A percentile compares a stretch with the other conserved stretches of the same genome.
Evolutionary conservation across 2,113 vertebrate genomes (phyloP).

Genomic region (Neotoma lepida): DNA sequence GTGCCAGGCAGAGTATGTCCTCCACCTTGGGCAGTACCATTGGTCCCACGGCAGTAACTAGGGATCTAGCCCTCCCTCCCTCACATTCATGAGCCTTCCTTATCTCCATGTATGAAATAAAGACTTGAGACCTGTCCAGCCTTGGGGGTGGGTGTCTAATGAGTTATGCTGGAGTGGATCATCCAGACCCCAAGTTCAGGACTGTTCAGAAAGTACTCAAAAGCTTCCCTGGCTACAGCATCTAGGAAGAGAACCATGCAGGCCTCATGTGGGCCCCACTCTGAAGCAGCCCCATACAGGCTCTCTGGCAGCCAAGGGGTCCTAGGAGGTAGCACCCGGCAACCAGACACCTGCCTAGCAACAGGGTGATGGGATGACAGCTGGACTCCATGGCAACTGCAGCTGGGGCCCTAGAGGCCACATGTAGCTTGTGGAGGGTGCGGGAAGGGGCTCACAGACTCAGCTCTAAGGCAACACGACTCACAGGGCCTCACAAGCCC

Average conservation of each 20-base stretch:
- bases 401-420: conserved; percentile 30
- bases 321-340: conserved; percentile 61
- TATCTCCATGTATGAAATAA: background rate
- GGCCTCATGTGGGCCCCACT: background rate
- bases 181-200: background rate
- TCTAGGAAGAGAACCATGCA: background rate
- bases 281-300: background rate
- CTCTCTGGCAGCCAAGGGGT: conserved; percentile 34
- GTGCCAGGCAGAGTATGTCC: accelerated
- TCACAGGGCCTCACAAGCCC: background rate
- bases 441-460: conserved; percentile 31
- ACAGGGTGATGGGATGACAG: conserved; percentile 4
- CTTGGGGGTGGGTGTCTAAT: background rate
- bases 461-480: conserved; percentile 8
- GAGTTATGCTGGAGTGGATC: background rate
- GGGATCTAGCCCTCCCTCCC: no score
- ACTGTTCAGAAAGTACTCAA: background rate
- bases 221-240: background rate
- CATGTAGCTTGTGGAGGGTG: background rate
- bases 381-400: conserved; percentile 66
- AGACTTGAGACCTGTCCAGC: background rate
- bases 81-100: background rate
- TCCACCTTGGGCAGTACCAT: background rate
- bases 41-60: background rate
- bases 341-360: conserved; percentile 72